phyloP scores from a whole-genome alignment of 2,113 vertebrate genomes.

The Galbula dea region DNA sequence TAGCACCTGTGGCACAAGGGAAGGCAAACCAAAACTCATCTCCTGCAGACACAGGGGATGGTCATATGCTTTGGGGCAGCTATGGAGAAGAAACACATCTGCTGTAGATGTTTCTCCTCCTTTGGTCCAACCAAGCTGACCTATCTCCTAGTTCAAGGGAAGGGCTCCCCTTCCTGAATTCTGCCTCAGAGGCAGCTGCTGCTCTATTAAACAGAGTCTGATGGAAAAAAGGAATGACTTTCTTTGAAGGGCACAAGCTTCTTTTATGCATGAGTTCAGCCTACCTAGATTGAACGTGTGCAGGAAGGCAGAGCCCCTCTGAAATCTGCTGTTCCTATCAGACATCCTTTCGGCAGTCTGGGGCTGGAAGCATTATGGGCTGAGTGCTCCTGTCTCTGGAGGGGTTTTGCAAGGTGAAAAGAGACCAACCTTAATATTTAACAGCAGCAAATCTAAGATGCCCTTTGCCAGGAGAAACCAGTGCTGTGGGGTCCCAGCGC shows the following conservation, averaged over 20 bases:
- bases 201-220: background rate
- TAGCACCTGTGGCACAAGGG: background rate
- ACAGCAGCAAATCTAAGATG: background rate
- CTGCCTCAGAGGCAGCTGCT: background rate
- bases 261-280: slow-evolving; percentile 18
- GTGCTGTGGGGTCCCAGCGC: background rate
- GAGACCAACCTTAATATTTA: background rate
- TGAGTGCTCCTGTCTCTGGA: background rate
- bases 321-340: background rate
- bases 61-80: background rate
- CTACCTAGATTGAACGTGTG: background rate
- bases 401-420: background rate
- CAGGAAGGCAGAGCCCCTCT: background rate
- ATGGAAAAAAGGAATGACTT: slow-evolving; percentile 32
- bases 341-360: rapidly evolving
- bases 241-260: slow-evolving; percentile 54
- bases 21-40: background rate
- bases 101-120: background rate
- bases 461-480: background rate
- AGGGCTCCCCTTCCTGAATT: background rate
- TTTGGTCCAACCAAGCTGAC: background rate
- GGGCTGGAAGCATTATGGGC: background rate
- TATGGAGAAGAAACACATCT: background rate
- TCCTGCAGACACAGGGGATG: background rate
- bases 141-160: background rate